phyloP scores from a whole-genome alignment of 2,888 invertebrate genomes.

The Oxyscelio sp. region DNA sequence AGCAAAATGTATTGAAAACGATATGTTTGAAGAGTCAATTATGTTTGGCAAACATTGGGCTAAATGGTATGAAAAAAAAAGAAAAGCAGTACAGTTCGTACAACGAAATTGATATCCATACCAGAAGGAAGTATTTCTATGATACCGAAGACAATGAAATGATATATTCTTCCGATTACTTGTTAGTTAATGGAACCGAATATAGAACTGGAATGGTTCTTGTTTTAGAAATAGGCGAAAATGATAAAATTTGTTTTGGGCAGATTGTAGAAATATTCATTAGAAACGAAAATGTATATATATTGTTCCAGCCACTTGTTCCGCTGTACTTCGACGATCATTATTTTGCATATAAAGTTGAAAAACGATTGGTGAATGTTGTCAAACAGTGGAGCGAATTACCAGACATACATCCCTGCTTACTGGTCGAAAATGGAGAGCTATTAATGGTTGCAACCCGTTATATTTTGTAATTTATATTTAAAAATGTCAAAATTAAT shows the following conservation, averaged over 20 bases:
- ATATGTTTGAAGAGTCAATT: constrained; percentile 29
- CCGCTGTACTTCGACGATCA: constrained; percentile 37
- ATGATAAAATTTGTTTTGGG: constrained; percentile 34
- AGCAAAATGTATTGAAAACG: constrained; percentile 44
- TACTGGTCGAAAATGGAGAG: too few relatives aligned
- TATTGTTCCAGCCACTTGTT: constrained; percentile 19
- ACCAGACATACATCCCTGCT: constrained; percentile 27
- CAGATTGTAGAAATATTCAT: constrained; percentile 42
- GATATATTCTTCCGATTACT: too few relatives aligned
- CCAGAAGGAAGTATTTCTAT: constrained; percentile 15
- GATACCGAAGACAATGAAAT: too few relatives aligned
- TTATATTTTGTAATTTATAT: too few relatives aligned
- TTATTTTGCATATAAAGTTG: constrained; percentile 37
- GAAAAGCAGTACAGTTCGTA: neutral
- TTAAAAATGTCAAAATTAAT: too few relatives aligned
- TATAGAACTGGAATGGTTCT: constrained; percentile 40
- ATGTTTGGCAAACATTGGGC: constrained; percentile 30
- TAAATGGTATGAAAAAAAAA: too few relatives aligned
- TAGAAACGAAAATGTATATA: constrained; percentile 27
- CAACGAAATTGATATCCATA: constrained; percentile 2
- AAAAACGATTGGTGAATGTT: neutral
- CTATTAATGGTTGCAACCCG: too few relatives aligned
- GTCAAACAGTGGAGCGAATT: neutral
- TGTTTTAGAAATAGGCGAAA: constrained; percentile 35
- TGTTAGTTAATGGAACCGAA: constrained; percentile 18